phyloP scores from a whole-genome alignment of 2,797 vertebrate species.

The Pipistrellus kuhlii region DNA sequence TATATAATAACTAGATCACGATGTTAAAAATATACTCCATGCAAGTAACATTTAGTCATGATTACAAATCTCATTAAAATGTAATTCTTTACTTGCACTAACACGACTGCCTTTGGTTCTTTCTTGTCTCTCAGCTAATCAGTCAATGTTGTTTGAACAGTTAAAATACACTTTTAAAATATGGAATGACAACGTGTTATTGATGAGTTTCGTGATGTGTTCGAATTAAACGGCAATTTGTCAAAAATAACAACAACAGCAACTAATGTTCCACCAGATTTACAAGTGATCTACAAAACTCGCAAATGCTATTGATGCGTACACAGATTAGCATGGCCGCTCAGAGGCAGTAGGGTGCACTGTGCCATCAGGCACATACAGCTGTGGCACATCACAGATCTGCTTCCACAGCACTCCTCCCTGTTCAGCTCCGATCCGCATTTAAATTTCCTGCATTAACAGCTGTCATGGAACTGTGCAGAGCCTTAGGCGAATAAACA shows the following conservation, averaged over 20 bases:
- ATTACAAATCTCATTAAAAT: background rate
- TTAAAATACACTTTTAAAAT: conserved; percentile 6
- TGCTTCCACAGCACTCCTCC: conserved; percentile 64
- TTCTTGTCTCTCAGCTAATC: background rate
- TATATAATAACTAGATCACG: background rate
- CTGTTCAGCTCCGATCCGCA: conserved; percentile 63
- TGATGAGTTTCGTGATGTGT: background rate
- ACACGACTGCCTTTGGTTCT: background rate
- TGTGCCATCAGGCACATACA: background rate
- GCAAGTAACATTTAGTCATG: background rate
- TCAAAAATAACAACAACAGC: background rate
- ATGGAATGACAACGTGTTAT: background rate
- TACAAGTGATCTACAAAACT: background rate
- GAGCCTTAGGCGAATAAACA: conserved; percentile 78
- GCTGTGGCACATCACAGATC: background rate
- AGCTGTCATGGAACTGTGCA: conserved; percentile 71
- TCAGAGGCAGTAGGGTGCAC: background rate
- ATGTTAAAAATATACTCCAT: background rate
- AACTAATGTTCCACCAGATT: background rate
- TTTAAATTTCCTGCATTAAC: conserved; percentile 59
- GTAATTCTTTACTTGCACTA: background rate
- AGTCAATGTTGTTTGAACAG: background rate
- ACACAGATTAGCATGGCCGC: background rate
- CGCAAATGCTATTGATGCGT: background rate
- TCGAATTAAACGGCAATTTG: conserved; percentile 21